Evolutionary conservation across 1,140 invertebrate species (phyloP).

Genomic region (Antheraea pernyi): DNA sequence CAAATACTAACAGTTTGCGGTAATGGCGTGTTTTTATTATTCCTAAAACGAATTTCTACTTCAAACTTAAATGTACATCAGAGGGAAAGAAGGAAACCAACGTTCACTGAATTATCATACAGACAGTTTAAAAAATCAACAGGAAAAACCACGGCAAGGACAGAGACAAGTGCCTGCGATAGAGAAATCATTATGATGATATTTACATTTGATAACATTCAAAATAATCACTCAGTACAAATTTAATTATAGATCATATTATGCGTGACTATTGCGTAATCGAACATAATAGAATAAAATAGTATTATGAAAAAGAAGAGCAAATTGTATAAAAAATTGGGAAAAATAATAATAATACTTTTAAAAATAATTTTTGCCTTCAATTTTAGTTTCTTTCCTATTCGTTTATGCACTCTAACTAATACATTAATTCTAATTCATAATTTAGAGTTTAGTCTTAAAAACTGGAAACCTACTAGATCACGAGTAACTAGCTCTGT

Average conservation of each 20-base stretch:
- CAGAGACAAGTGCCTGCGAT: neutral
- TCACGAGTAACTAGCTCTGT: too few relatives aligned
- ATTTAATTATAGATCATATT: constrained; percentile 4
- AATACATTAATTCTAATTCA: too few relatives aligned
- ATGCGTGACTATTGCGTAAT: neutral
- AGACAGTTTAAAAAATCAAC: neutral
- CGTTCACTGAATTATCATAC: neutral
- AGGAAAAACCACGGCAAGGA: neutral
- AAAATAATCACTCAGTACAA: neutral
- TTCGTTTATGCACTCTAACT: too few relatives aligned
- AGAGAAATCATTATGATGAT: neutral
- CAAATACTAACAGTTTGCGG: too few relatives aligned
- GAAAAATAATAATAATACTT: too few relatives aligned
- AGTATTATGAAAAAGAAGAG: neutral
- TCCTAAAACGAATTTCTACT: neutral
- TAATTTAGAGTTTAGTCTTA: too few relatives aligned
- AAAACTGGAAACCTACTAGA: too few relatives aligned
- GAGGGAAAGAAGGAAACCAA: neutral
- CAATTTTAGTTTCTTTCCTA: too few relatives aligned
- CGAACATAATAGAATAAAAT: neutral
- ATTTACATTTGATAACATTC: neutral
- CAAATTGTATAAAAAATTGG: too few relatives aligned
- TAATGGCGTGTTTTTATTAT: neutral
- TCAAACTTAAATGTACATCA: too few relatives aligned
- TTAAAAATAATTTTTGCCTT: too few relatives aligned